Evolutionary conservation across 2,888 invertebrate genomes (phyloP), one percentile per base, ranked within the genome.

Genomic region (Pandemis heparana): DNA sequence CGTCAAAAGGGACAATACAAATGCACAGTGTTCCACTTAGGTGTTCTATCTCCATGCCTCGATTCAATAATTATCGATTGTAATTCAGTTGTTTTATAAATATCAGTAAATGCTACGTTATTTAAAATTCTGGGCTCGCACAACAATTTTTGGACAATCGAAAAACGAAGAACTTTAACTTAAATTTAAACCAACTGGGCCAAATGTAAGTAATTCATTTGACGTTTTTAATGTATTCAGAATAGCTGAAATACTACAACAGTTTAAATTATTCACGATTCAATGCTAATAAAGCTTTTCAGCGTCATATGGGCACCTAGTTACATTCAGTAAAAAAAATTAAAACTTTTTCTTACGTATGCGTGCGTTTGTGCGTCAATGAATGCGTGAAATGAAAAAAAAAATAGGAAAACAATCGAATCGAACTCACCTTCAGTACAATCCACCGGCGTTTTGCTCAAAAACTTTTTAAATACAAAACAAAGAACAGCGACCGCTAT

Each of bases 401-500:
- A 67, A 48, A 41, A 6, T 48, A 56, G 60, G 9, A n/a, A 53
- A 72, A 67, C 75, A 77, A 74, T 75, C 1, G 73, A 77, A 74
- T 75, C 1, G 73, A 64, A 84, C 88, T 89, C 78, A 91, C 91
- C 79, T 77, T 77, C 48, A 70, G 65, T 70, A 60, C 69, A 74
- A 59, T 77, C 76, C 71, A 82, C 79, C 56, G 77, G 73, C 70
- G 78, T 75, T 72, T 77, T 76, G 53, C 78, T 72, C 74, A 71
- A 62, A 76, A 85, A 70, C 73, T 84, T 79, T 80, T 88, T 86
- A 69, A 87, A 77, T 76, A 88, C 77, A 78, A 87, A 88, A 83
- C 83, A 84, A 81, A 89, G 77, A 75, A 89, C 76, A 81, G 88
- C 78, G 76, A 85, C 77, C 77, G 85, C 87, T 74, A 88, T 77